phyloP scores from a whole-genome alignment of 2,888 invertebrate genomes.

The Sesia apiformis region DNA sequence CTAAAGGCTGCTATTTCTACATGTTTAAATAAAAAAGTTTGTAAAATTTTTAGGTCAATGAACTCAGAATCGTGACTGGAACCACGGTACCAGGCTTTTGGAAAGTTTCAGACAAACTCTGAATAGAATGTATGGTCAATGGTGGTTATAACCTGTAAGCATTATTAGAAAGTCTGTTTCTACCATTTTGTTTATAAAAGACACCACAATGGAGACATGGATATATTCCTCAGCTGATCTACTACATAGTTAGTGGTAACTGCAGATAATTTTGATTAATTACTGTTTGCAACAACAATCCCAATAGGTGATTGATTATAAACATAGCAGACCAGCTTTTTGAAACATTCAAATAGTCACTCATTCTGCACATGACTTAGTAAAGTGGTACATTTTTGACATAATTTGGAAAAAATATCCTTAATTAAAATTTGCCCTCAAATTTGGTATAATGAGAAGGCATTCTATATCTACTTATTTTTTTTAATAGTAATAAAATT shows the following conservation, averaged over 20 bases:
- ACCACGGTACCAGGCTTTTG: too few species aligned
- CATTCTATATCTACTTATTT: constrained; percentile 15
- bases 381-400: constrained; percentile 14
- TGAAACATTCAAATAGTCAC: constrained; percentile 72
- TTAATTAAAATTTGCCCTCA: constrained; percentile 27
- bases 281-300: constrained; percentile 6
- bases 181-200: not conserved
- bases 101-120: too few species aligned
- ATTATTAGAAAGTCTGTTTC: not conserved
- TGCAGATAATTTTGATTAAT: constrained; percentile 20
- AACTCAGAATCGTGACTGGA: too few species aligned
- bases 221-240: constrained; percentile 37
- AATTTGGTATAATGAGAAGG: not conserved
- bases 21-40: too few species aligned
- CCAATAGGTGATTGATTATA: constrained; percentile 15
- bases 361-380: constrained; percentile 44
- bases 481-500: constrained; percentile 41
- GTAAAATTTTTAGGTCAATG: too few species aligned
- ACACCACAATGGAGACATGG: constrained; percentile 18
- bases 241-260: constrained; percentile 23
- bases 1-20: too few species aligned
- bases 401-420: constrained; percentile 60
- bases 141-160: too few species aligned
- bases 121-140: too few species aligned
- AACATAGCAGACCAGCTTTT: constrained; percentile 54